A percentile compares a stretch with the other conserved stretches of the same genome.
Evolutionary conservation across 2,888 invertebrate genomes (phyloP).

Genomic region (Chloroclystis v-ata): DNA sequence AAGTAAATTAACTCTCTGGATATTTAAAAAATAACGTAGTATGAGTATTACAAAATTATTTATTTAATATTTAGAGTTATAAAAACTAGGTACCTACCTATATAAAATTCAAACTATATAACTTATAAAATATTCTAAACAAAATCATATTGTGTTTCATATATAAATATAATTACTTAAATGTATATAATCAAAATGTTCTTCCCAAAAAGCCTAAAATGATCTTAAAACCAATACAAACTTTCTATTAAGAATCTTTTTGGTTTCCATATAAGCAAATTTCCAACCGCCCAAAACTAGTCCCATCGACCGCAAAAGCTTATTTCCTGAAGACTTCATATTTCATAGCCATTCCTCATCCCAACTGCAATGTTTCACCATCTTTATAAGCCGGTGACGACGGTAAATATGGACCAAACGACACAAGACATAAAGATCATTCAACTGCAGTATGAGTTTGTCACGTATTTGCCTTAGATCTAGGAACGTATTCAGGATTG

Average conservation of each 20-base stretch:
- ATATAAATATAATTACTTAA: too few species aligned
- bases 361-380: slow-evolving; percentile 25
- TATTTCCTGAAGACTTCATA: slow-evolving; percentile 43
- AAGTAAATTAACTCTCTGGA: not conserved
- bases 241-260: slow-evolving; percentile 19
- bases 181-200: too few species aligned
- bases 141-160: too few species aligned
- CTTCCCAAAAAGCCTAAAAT: too few species aligned
- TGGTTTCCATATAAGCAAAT: slow-evolving; percentile 21
- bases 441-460: slow-evolving; percentile 37
- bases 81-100: too few species aligned
- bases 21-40: not conserved
- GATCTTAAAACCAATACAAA: not conserved
- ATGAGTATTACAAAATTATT: too few species aligned
- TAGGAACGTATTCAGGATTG: slow-evolving; percentile 8
- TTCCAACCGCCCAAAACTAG: slow-evolving; percentile 25
- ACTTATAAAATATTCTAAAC: too few species aligned
- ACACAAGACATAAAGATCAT: slow-evolving; percentile 28
- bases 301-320: slow-evolving; percentile 32
- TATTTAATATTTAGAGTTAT: too few species aligned
- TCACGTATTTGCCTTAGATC: slow-evolving; percentile 31
- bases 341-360: slow-evolving; percentile 24
- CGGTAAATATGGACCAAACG: slow-evolving; percentile 33
- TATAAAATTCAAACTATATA: too few species aligned
- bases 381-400: slow-evolving; percentile 25